Conservation (phyloP, 2,113 vertebrate species). For the Grammomys dolichurus region DNA sequence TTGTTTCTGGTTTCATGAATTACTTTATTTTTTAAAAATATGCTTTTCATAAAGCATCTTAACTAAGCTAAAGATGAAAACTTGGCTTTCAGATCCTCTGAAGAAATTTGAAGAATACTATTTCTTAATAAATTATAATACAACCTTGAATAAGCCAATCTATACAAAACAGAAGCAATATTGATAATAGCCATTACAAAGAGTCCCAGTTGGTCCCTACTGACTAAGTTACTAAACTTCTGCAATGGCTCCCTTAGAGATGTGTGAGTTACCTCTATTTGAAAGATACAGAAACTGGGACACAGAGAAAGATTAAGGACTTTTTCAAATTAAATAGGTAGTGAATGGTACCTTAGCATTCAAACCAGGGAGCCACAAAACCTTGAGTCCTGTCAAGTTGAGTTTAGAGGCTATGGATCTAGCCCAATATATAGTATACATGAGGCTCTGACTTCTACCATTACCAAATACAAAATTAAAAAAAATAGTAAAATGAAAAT, state of each 20-base stretch:
- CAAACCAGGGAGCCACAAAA: not conserved
- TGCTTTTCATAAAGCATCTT: slow-evolving; percentile 6
- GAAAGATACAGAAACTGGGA: slow-evolving; percentile 34
- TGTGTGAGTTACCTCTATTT: not conserved
- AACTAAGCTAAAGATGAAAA: slow-evolving; percentile 37
- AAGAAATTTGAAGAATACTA: slow-evolving; percentile 7
- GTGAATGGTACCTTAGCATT: not conserved
- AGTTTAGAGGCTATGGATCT: not conserved
- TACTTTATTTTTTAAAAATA: not conserved
- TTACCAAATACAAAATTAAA: no score
- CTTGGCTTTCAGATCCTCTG: not conserved
- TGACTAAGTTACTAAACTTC: slow-evolving; percentile 13
- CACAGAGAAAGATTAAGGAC: not conserved
- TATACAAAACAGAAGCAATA: not conserved
- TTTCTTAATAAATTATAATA: slow-evolving; percentile 33
- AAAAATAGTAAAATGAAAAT: not conserved
- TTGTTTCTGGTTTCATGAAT: not conserved
- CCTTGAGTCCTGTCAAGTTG: not conserved
- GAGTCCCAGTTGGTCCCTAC: not conserved
- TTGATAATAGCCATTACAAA: not conserved
- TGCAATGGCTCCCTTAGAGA: not conserved
- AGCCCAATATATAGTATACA: not conserved
- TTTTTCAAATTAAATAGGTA: not conserved
- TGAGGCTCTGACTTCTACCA: not conserved
- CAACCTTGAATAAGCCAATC: not conserved